Base-by-base conservation (phyloP, 2,888 invertebrate genomes). In the Brachyopa scutellaris region DNA sequence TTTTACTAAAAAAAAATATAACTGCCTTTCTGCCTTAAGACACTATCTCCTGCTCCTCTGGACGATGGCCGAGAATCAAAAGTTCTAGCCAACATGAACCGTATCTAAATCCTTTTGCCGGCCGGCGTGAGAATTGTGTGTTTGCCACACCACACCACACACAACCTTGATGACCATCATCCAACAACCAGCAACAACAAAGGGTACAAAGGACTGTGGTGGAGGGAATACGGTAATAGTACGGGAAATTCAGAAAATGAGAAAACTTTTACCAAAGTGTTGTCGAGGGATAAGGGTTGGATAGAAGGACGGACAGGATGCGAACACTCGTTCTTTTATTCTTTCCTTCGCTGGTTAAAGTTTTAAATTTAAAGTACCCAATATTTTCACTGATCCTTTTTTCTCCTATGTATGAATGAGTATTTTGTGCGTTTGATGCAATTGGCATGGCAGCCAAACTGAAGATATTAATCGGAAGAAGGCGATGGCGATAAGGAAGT, bases 181-280 rank as follows among this genome's bases (percentile, higher is more conserved):
- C 29, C 15, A 47, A 36, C 33, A 55, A 47, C 33, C 59, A 21
- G 2, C 2, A 5, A 5, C 17, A 11, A 17, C 13, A 9, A n/a
- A n/a, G 59, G 29, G 26, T 26, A n/a, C n/a, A n/a, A n/a, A 15
- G 2, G 13, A 13, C 8, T 13, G 19, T 13, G 11, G 13, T 7
- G 15, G n/a, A n/a, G n/a, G 2, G 9, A 1, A 17, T 21, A 33
- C 21, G 11, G 1, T 13, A 15, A 15, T 31, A 36, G 7, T 64
- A 11, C 42, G 57, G n/a, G 69, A 59, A 59, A 51, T 67, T 38
- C 38, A 45, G 42, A 79, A 78, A 79, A 79, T 79, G 78, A 79
- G 73, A 73, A 72, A 79, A 79, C 73, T 79, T 79, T 72, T 66
- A 21, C 21, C 26, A 57, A 59, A 47, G 51, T 49, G 13, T 40